Base-by-base conservation (phyloP, 2,888 invertebrate species). In the Cylindroiulus punctatus region DNA sequence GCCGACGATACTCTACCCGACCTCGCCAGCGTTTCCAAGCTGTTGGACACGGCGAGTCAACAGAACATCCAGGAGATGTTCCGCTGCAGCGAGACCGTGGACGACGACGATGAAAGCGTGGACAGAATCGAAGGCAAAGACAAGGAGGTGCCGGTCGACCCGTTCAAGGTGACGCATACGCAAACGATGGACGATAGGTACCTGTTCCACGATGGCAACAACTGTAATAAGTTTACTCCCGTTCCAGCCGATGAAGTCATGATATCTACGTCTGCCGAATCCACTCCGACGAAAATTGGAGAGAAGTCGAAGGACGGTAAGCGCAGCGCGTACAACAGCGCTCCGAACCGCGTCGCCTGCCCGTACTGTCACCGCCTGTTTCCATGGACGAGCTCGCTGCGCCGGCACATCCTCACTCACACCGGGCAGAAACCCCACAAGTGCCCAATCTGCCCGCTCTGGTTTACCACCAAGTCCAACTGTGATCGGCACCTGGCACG, bases 391-490 rank as follows among this genome's bases (percentile, higher is more conserved):
- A 98, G 97, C 42, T 98, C 98, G 0, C 92, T 98, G 40, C 94
- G 97, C n/a, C 94, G 98, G 14, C 98, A 98, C 91, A 96, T 98
- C 57, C 92, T 97, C 8, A 98, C 98, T 0, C 98, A 98, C 91
- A 98, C 98, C 0, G 97, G 93, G 1, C 98, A 98, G 90, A 98
- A 98, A 90, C 98, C 98, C 0, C 98, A 95, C 92, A 97, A 97
- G 90, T 98, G 98, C 91, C 95, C 96, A 0, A 95, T 96, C 90
- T 98, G 98, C 90, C 96, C 96, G 0, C 93, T 98, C 12, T 94
- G 97, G 0, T 98, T 98, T 91, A 98, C 98, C 52, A 98, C 98
- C 0, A 98, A 98, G 91, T 98, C 98, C 12, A 98, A 98, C 91
- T 97, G 98, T 91, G 98, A 98, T 90, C 95, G 98, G 17, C 98